Conservation (phyloP, 2,888 invertebrate genomes). For the Aporophyla nigra region DNA sequence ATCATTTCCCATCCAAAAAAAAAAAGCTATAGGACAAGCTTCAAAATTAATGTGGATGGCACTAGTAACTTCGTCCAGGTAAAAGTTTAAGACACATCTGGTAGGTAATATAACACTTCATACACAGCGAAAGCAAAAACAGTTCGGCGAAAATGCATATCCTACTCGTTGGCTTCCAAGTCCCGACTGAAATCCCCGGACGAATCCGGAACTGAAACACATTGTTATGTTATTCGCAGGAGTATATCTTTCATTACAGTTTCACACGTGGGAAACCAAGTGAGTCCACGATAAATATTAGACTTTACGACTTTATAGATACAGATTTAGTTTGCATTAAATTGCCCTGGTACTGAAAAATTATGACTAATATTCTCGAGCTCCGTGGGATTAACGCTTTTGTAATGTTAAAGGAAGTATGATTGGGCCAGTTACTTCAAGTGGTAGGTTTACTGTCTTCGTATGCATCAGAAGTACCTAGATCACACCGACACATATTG, state of each 20-base stretch:
- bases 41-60: not conserved
- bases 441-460: not conserved
- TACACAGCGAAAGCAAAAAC: not conserved
- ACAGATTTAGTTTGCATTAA: constrained; percentile 13
- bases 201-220: constrained; percentile 59
- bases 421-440: not conserved
- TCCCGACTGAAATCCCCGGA: constrained; percentile 23
- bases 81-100: not conserved
- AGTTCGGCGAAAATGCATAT: not conserved
- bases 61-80: not conserved
- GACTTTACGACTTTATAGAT: constrained; percentile 22
- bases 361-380: not conserved
- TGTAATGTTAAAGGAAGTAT: not conserved
- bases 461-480: not conserved
- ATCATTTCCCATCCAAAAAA: too few species aligned
- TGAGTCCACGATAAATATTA: constrained; percentile 12
- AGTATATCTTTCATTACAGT: constrained; percentile 40
- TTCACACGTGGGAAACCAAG: constrained; percentile 49
- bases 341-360: not conserved
- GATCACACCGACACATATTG: not conserved
- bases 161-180: not conserved
- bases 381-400: not conserved
- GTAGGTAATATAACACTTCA: not conserved
- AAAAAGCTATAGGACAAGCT: not conserved
- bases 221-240: constrained; percentile 54